Evolutionary conservation across 1,140 invertebrate genomes (phyloP), one percentile per base, ranked within the genome.

Genomic region (Delia radicum): DNA sequence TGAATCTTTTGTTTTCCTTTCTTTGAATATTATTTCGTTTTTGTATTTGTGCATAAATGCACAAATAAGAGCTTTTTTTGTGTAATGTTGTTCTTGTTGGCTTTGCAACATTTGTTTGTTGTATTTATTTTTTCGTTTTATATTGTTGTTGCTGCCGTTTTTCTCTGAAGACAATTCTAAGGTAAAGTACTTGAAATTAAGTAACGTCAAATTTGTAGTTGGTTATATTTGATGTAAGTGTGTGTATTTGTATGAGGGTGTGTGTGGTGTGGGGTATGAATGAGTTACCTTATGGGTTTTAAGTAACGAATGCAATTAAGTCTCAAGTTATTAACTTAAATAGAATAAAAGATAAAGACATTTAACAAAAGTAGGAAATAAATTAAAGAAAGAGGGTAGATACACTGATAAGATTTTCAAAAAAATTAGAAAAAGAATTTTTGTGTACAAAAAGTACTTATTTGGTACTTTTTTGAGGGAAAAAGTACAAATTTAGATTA

Each of bases 281-380:
- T n/a, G n/a, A 62, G 55, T 21, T 21, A 33, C 28, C 65, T 18
- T 33, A 8, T 31, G 28, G 28, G 18, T 63, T 63, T 63, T 63
- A 7, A 28, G 12, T 67, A 69, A 69, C 65, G 65, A 69, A 69
- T 69, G 65, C 65, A 69, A 69, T 69, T 69, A 69, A 69, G 29
- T 69, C 65, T 69, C 65, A 69, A 69, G 65, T 69, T 69, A 69
- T 69, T 69, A 69, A 69, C 71, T 61, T 73, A 61, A 61, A 73
- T 48, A 61, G 71, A 73, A 61, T 48, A 48, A 31, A 55, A 7
- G 71, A 31, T n/a, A 29, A 26, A 26, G 72, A 55, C 1, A 6
- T 1, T 27, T 27, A n/a, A 29, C 0, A 42, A 27, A 5, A n/a
- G 24, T 1, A 7, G 65, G 15, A n/a, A 21, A 37, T 1, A 21